Evolutionary conservation across 1,140 invertebrate genomes (phyloP).

Genomic region (Drosophila ercepeae): DNA sequence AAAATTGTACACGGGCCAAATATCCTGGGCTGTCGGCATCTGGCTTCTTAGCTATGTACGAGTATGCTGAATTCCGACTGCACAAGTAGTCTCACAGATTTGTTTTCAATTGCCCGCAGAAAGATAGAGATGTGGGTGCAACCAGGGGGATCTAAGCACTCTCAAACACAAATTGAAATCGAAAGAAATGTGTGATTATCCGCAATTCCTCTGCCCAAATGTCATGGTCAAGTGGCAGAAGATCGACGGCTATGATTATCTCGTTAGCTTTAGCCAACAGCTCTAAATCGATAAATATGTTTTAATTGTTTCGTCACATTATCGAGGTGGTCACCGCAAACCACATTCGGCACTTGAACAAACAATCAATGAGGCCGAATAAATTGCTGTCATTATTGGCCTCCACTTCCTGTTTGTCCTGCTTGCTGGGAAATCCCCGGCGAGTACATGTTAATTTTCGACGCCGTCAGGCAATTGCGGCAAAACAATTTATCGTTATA

Average conservation of each 20-base stretch:
- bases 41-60: conserved; percentile 10
- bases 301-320: conserved; percentile 34
- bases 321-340: conserved; percentile 30
- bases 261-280: background rate
- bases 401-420: conserved; percentile 38
- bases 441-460: conserved; percentile 73
- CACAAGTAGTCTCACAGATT: conserved; percentile 22
- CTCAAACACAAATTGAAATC: background rate
- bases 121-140: conserved; percentile 14
- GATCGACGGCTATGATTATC: background rate
- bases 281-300: conserved; percentile 15
- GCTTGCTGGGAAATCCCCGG: conserved; percentile 20
- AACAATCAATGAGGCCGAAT: conserved; percentile 66
- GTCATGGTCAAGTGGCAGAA: conserved; percentile 1
- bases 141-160: background rate
- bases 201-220: background rate
- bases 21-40: conserved; percentile 22
- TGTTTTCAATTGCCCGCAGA: conserved; percentile 33
- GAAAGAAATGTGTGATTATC: background rate
- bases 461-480: conserved; percentile 31
- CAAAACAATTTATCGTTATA: conserved; percentile 70
- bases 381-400: conserved; percentile 69
- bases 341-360: conserved; percentile 19
- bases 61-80: conserved; percentile 14
- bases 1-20: conserved; percentile 56